phyloP scores from a whole-genome alignment of 2,888 invertebrate genomes.

The Caenorhabditis sp. region DNA sequence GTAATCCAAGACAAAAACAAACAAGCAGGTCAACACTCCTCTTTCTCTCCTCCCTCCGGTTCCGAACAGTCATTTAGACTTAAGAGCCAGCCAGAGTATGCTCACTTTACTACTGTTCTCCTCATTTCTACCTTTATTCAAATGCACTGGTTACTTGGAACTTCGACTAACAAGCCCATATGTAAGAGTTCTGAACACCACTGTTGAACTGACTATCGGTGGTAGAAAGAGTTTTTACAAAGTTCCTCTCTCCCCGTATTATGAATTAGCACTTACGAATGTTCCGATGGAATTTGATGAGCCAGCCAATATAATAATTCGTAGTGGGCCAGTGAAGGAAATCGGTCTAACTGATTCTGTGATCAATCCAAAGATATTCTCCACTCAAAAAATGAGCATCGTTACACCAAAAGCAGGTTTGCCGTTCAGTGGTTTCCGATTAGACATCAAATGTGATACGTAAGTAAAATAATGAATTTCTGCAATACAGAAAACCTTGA shows the following conservation, averaged over 20 bases:
- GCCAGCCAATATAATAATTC: slow-evolving; percentile 31
- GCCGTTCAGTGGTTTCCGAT: slow-evolving; percentile 30
- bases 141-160: slow-evolving; percentile 36
- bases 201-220: slow-evolving; percentile 24
- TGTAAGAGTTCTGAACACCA: slow-evolving; percentile 24
- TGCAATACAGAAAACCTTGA: background rate
- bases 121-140: background rate
- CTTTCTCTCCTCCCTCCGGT: slow-evolving; percentile 1
- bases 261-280: slow-evolving; percentile 23
- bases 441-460: slow-evolving; percentile 36
- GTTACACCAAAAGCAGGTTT: slow-evolving; percentile 27
- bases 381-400: slow-evolving; percentile 25
- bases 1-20: slow-evolving; percentile 6
- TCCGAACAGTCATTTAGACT: slow-evolving; percentile 11
- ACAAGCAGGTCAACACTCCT: background rate
- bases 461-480: background rate
- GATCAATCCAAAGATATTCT: slow-evolving; percentile 35
- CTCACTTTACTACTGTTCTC: background rate
- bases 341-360: slow-evolving; percentile 31
- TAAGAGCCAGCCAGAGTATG: slow-evolving; percentile 9
- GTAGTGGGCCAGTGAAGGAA: slow-evolving; percentile 35
- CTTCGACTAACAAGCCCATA: slow-evolving; percentile 28
- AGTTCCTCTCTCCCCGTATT: slow-evolving; percentile 28
- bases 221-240: slow-evolving; percentile 27
- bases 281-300: slow-evolving; percentile 31